Evolutionary conservation across 2,888 invertebrate genomes (phyloP).

Genomic region (Brachynemurus nebulosus): DNA sequence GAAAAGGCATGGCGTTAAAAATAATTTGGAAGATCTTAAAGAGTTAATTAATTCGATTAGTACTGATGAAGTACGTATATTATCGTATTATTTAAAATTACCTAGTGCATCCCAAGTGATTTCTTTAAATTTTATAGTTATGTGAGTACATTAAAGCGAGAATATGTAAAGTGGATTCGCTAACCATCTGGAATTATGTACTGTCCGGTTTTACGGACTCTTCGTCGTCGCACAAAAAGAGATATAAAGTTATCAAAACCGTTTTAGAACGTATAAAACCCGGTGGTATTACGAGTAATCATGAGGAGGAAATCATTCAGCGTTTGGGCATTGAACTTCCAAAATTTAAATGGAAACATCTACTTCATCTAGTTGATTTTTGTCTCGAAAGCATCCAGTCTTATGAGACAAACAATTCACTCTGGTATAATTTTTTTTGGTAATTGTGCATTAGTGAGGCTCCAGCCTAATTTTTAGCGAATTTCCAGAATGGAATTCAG

Average conservation of each 20-base stretch:
- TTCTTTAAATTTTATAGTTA: too few species aligned
- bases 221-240: constrained; percentile 23
- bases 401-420: constrained; percentile 35
- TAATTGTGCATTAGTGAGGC: too few species aligned
- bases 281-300: constrained; percentile 22
- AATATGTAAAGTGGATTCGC: constrained; percentile 22
- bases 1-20: too few species aligned
- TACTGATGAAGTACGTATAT: too few species aligned
- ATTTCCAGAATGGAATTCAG: too few species aligned
- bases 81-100: too few species aligned
- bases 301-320: constrained; percentile 35
- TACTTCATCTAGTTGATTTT: constrained; percentile 39
- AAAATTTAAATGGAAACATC: constrained; percentile 35
- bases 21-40: too few species aligned
- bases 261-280: constrained; percentile 25
- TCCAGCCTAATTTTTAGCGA: too few species aligned
- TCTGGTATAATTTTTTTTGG: constrained; percentile 25
- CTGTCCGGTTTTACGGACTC: too few species aligned
- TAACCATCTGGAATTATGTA: constrained; percentile 26
- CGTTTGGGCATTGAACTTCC: constrained; percentile 36
- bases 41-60: too few species aligned
- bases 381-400: constrained; percentile 39
- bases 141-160: constrained; percentile 19
- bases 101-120: too few species aligned
- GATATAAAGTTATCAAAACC: constrained; percentile 22